Evolutionary conservation across 2,797 vertebrate genomes (phyloP).

Genomic region (Poeciliopsis infans): DNA sequence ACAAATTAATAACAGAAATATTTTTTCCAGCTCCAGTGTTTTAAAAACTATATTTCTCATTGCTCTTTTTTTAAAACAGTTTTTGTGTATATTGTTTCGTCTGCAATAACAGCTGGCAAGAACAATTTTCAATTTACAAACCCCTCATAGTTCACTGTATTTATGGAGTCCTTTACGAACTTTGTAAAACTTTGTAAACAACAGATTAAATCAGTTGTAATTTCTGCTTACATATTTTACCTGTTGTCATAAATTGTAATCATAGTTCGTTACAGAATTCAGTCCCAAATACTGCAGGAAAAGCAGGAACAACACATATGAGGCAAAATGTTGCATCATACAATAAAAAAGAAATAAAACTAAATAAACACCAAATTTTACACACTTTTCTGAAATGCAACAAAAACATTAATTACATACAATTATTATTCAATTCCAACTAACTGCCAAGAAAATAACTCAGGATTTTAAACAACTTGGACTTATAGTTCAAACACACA

Average conservation of each 20-base stretch:
- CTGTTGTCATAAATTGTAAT: background rate
- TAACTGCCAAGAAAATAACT: background rate
- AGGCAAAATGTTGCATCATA: background rate
- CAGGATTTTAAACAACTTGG: background rate
- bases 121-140: background rate
- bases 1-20: background rate
- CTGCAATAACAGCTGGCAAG: background rate
- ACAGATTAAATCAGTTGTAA: background rate
- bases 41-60: conserved; percentile 5
- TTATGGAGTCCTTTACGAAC: background rate
- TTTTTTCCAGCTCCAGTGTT: background rate
- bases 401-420: background rate
- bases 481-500: background rate
- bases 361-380: background rate
- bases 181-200: background rate
- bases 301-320: background rate
- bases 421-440: background rate
- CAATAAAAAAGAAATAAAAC: background rate
- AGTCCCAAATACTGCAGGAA: background rate
- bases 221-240: background rate
- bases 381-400: background rate
- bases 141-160: background rate
- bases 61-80: background rate
- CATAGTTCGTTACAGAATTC: background rate
- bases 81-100: background rate